Percentiles rank a stretch among this genome's conserved stretches.
Evolutionary conservation across 2,888 invertebrate genomes (phyloP).

Genomic region (Celastrina argiolus): DNA sequence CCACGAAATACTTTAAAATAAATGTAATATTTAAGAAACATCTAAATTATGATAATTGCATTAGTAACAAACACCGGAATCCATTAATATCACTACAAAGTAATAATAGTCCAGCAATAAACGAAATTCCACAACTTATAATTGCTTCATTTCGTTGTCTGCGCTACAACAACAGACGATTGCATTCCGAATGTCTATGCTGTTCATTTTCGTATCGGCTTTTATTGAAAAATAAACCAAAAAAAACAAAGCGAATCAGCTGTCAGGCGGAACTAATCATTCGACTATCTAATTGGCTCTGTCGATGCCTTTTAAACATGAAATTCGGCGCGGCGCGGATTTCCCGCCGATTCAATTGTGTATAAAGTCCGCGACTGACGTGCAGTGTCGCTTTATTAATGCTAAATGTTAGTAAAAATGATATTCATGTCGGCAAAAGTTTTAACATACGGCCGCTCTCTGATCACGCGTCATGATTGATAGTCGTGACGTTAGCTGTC

Average conservation of each 20-base stretch:
- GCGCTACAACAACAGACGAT: conserved; percentile 47
- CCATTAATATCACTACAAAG: conserved; percentile 67
- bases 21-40: background rate
- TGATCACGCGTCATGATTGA: conserved; percentile 64
- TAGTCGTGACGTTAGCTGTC: conserved; percentile 63
- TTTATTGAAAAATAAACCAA: conserved; percentile 38
- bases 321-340: conserved; percentile 57
- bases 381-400: conserved; percentile 12
- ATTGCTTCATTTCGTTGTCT: conserved; percentile 72
- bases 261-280: conserved; percentile 45
- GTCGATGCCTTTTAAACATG: conserved; percentile 43
- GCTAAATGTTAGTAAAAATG: conserved; percentile 13
- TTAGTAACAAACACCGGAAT: conserved; percentile 58
- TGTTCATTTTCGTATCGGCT: conserved; percentile 40
- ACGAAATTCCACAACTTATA: conserved; percentile 72
- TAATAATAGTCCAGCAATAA: conserved; percentile 73
- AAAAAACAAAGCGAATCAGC: conserved; percentile 38
- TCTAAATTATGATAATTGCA: background rate
- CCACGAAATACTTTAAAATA: background rate
- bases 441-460: conserved; percentile 37
- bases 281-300: conserved; percentile 39
- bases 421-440: conserved; percentile 33
- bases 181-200: conserved; percentile 50
- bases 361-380: conserved; percentile 42
- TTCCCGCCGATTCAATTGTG: conserved; percentile 53